Base-by-base conservation (phyloP, 2,888 invertebrate species). In the Ennomos fuscantarius region DNA sequence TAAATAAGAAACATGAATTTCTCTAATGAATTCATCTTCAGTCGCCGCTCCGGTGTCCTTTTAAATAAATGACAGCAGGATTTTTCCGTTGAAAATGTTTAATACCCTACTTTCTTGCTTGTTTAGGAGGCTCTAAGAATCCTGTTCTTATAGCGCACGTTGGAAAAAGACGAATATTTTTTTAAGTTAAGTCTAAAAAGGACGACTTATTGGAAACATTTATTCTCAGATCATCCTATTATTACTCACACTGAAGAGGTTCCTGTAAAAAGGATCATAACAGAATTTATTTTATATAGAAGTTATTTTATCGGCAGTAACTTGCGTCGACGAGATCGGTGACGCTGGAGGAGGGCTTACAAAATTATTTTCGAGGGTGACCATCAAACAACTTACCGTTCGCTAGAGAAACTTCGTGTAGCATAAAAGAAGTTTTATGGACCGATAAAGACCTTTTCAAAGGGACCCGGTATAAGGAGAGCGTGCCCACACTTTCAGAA, bases 401-500 rank as follows among this genome's bases (percentile, higher is more conserved):
- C 76, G 79, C 77, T 81, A 82, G 80, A 85, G 81, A 85, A 87
- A 87, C 77, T 86, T 86, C 79, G 78, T 77, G 78, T 78, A 76
- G 78, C 83, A 86, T 89, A 85, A 89, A 87, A 84, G 74, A 88
- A 87, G 85, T 88, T 90, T 89, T 91, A 89, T 87, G 84, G 76
- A 71, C 80, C 85, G 87, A 87, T 91, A 87, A 89, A 89, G 85
- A 84, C 85, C 83, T 84, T 87, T 86, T 84, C 81, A 84, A 87
- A 81, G 86, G 84, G 82, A 79, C 72, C 70, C 76, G 74, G 75
- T 77, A 74, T 24, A 78, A 77, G 75, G 78, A 72, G 73, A 73
- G 72, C 72, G 74, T 45, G 52, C 55, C 55, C 56, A 60, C 59
- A 63, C 60, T 63, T 65, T 63, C 47, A 45, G 43, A 51, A 37